Evolutionary conservation across 2,797 vertebrate species (phyloP), one percentile per base, ranked within the genome.

Genomic region (Enteromius viviparus): DNA sequence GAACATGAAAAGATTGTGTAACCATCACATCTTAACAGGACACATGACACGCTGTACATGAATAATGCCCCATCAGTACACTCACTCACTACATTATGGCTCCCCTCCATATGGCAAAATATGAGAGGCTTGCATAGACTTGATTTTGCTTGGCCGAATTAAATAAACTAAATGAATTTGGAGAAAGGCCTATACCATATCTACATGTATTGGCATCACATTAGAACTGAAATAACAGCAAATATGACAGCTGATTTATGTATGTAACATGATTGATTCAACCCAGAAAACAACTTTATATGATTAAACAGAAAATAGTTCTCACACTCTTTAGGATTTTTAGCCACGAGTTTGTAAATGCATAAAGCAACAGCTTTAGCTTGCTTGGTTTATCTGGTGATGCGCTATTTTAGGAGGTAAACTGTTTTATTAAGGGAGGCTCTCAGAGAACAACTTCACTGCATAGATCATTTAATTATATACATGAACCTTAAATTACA

Each of bases 1-100:
- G 14, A 82, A 85, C 70, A 80, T 1, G 66, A 85, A 85, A 65
- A 85, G 78, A 87, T 60, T 80, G 60, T 53, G 65, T 82, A 86
- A 80, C 47, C 65, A 60, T 84, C 53, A 78, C 71, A 53, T 86
- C 53, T 62, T 69, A 75, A 83, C 78, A 74, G 40, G 51, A 78
- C 53, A 15, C 34, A 53, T 47, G 29, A 80, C 32, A 70, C 21
- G 51, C 76, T 82, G 60, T 45, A 64, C 71, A 81, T 77, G 37
- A 80, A 83, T 80, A 45, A 80, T 55, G 55, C 70, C 62, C 37
- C 80, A 49, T 23, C 71, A 69, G 37, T 26, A 62, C 7, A 42
- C 68, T 70, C 34, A 65, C 37, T 68, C 58, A 71, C 14, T 42
- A 80, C n/a, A 51, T 32, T 29, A 78, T 21, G 32, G 11, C 62